A percentile compares a stretch with the other conserved stretches of the same genome.
Conservation (phyloP, 2,113 vertebrate species). For the Cathartes aura region DNA sequence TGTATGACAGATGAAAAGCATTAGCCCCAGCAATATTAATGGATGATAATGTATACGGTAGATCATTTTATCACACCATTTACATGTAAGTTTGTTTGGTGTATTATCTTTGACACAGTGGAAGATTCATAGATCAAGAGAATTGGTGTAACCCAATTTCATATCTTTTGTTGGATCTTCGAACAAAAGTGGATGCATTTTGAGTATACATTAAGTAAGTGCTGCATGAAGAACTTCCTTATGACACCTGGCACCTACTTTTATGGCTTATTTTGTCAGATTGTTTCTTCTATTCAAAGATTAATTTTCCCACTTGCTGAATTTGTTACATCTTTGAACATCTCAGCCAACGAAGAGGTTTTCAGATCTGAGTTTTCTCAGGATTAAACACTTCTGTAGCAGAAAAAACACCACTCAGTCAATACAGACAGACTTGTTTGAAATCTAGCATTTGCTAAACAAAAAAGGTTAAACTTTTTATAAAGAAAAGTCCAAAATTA, state of each 20-base stretch:
- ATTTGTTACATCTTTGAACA: constrained; percentile 68
- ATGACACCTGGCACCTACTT: constrained; percentile 62
- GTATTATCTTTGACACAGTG: constrained; percentile 68
- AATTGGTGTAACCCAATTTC: constrained; percentile 75
- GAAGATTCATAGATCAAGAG: constrained; percentile 74
- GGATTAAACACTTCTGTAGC: constrained; percentile 36
- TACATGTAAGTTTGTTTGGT: constrained; percentile 73
- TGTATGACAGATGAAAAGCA: constrained; percentile 63
- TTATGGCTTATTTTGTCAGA: constrained; percentile 66
- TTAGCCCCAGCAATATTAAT: constrained; percentile 69
- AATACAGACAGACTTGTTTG: constrained; percentile 27
- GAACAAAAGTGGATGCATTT: constrained; percentile 71
- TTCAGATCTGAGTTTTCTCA: constrained; percentile 61
- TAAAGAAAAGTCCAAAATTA: neutral
- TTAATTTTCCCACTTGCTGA: constrained; percentile 70
- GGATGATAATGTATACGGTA: constrained; percentile 71
- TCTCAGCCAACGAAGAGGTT: constrained; percentile 59
- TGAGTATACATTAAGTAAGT: constrained; percentile 69
- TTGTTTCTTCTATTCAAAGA: constrained; percentile 66
- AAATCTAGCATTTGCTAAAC: constrained; percentile 9
- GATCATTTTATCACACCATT: constrained; percentile 72
- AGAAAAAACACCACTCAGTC: constrained; percentile 31
- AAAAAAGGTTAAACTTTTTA: neutral
- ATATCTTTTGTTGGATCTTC: constrained; percentile 73
- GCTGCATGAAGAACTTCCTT: constrained; percentile 60